Evolutionary conservation across 2,888 invertebrate genomes (phyloP).

Genomic region (Stramonita haemastoma): DNA sequence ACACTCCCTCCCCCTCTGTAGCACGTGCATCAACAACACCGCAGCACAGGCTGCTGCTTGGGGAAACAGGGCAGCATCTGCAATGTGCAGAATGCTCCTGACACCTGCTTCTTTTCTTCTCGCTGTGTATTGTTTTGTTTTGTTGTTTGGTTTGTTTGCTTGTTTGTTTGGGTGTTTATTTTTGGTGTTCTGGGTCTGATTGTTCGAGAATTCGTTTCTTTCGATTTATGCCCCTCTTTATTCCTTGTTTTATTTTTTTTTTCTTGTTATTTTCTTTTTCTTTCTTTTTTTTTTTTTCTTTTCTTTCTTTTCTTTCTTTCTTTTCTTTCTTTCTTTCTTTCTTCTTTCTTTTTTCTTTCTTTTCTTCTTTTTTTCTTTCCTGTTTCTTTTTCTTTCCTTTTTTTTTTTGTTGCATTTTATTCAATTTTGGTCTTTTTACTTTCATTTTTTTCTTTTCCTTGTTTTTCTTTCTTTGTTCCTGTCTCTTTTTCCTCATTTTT

Average conservation of each 20-base stretch:
- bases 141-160: neutral
- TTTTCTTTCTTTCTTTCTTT: neutral
- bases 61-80: no score
- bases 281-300: neutral
- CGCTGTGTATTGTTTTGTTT: neutral
- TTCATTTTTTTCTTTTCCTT: neutral
- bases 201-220: neutral
- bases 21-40: no score
- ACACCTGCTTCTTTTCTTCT: neutral
- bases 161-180: neutral
- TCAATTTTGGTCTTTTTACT: neutral
- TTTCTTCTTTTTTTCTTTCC: neutral
- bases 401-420: neutral
- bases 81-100: no score
- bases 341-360: neutral
- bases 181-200: neutral
- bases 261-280: neutral
- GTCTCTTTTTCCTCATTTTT: no score
- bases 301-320: neutral
- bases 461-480: no score
- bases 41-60: no score
- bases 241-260: neutral
- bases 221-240: neutral
- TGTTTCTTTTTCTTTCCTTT: neutral
- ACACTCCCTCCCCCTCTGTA: no score